Conservation (phyloP, 2,113 vertebrate genomes). For the Xenopus borealis region DNA sequence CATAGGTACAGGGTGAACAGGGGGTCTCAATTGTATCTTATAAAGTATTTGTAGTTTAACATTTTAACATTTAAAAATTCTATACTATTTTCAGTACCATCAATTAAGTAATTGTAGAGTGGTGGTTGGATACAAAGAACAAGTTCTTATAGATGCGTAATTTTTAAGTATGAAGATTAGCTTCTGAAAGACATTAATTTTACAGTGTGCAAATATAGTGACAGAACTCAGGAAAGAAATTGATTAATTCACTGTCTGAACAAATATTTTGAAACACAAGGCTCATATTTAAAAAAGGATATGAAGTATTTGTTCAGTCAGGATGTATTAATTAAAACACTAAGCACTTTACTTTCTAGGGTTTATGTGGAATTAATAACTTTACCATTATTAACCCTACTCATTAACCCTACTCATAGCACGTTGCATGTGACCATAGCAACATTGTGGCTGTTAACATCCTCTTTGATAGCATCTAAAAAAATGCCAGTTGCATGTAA, state of each 20-base stretch:
- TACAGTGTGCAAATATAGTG: background rate
- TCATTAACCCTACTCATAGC: constrained; percentile 12
- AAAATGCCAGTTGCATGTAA: no score
- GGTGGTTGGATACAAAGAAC: no score
- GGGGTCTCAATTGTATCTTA: no score
- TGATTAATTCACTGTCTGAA: constrained; percentile 21
- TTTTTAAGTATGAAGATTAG: background rate
- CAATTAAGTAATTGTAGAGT: no score
- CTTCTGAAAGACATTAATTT: background rate
- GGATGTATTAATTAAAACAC: constrained; percentile 21
- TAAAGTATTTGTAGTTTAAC: no score
- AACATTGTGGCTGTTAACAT: no score
- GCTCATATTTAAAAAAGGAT: constrained; percentile 10
- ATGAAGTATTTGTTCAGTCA: constrained; percentile 26
- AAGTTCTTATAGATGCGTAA: no score
- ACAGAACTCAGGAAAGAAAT: constrained; percentile 2
- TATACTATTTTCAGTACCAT: no score
- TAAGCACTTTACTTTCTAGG: background rate
- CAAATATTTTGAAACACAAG: constrained; percentile 31
- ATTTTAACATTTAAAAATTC: no score
- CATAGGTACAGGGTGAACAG: no score
- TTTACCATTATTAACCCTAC: background rate
- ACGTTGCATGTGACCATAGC: no score
- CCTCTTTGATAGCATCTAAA: no score
- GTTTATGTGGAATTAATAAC: background rate